Percentiles rank a stretch among this genome's conserved stretches.
phyloP scores from a whole-genome alignment of 2,888 invertebrate species.

The Eulithis testata region DNA sequence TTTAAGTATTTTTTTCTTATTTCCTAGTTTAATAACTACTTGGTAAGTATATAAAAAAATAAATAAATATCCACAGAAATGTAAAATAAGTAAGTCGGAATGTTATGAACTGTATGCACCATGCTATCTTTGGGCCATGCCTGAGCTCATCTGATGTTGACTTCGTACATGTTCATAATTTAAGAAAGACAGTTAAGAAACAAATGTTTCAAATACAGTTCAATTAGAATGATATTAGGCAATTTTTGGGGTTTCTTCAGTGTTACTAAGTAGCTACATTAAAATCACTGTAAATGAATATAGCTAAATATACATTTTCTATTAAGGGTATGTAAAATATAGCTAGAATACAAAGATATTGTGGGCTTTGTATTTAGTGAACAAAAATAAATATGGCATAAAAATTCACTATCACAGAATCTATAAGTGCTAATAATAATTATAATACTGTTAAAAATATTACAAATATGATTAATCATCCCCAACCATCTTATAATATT shows the following conservation, averaged over 20 bases:
- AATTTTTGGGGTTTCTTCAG: too few relatives aligned
- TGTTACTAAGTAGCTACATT: too few relatives aligned
- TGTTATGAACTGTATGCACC: neutral
- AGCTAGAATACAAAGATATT: constrained; percentile 1
- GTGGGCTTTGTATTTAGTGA: constrained; percentile 8
- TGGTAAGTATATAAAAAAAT: constrained; percentile 3
- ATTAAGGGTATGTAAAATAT: neutral
- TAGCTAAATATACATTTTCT: too few relatives aligned
- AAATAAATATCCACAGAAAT: constrained; percentile 1
- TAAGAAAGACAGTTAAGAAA: too few relatives aligned
- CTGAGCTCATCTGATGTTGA: too few relatives aligned
- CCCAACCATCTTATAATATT: constrained; percentile 28
- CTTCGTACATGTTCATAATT: too few relatives aligned
- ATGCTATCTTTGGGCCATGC: too few relatives aligned
- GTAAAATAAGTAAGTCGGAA: neutral
- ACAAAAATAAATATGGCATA: constrained; percentile 27
- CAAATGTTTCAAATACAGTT: too few relatives aligned
- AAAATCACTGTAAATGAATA: too few relatives aligned
- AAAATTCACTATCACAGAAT: constrained; percentile 26
- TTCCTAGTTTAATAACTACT: neutral
- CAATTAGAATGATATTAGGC: too few relatives aligned
- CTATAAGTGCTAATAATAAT: constrained; percentile 15
- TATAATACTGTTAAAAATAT: constrained; percentile 39
- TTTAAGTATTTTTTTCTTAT: constrained; percentile 36
- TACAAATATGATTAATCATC: constrained; percentile 10